Evolutionary conservation across 2,113 vertebrate species (phyloP), one percentile per base, ranked within the genome.

Genomic region (Himantopus leucocephalus): DNA sequence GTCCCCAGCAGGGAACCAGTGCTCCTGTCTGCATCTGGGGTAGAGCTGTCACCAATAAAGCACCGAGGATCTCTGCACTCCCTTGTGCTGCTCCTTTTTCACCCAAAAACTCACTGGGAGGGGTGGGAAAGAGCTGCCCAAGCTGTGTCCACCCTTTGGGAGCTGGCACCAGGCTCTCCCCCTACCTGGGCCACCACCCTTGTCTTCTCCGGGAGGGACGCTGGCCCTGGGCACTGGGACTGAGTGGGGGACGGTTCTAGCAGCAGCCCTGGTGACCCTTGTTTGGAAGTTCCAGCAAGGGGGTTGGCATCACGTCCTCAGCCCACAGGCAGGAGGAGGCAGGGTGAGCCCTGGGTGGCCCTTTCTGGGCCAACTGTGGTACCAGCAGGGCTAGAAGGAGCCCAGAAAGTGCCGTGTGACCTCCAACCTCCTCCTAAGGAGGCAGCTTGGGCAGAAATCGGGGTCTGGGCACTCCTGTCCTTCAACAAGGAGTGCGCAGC

Each of bases 21-120:
- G 26, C 20, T 90, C 43, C 37, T 68, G 13, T 16, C 55, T 26
- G 6, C 1, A 0, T 35, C 70, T 0, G 10, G 12, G 41, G 23
- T 59, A 2, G 21, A 29, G 39, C 55, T 66, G 56, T 16, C 58
- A 29, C 75, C 41, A 97, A 91, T 97, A 97, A 96, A 97, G 70
- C 47, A n/a, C 64, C 1, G 4, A 72, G 26, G 9, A 8, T 30
- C 16, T 71, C 73, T 87, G 60, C 63, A 14, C 9, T 43, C 22
- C n/a, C 12, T 37, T 37, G 13, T 56, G 24, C 74, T 74, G 52
- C 2, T 89, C 15, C 6, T 68, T 4, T 73, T 23, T 5, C 0
- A 45, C 14, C 24, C 34, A 4, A 0, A 12, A 37, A 43, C 14
- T 37, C 20, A 0, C 10, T 9, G 50, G 43, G 56, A 39, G 18